A percentile compares a stretch with the other conserved stretches of the same genome.
These are phyloP conservation scores for Aptenodytes patagonicus DNA, from an alignment of 2,113 vertebrate species.

Conservation along the genomic window DNA sequence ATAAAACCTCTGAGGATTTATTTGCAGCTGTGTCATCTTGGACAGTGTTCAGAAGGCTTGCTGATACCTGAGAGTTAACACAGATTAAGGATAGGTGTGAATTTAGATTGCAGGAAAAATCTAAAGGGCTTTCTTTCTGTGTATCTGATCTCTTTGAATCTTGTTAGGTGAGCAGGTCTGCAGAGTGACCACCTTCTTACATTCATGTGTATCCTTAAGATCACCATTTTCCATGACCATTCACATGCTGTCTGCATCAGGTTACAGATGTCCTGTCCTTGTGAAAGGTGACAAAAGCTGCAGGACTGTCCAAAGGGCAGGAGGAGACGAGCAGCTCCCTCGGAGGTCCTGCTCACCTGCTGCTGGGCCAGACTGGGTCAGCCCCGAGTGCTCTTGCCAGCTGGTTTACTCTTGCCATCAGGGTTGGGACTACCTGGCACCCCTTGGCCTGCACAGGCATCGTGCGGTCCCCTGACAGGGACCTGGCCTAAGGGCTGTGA, in stretches of 20 bases:
- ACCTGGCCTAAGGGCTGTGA: not conserved
- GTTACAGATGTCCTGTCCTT: not conserved
- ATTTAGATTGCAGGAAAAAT: not conserved
- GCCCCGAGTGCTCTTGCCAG: not conserved
- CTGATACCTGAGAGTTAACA: not conserved
- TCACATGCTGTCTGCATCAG: not conserved
- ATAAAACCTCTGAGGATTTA: not conserved
- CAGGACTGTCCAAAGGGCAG: fast-evolving
- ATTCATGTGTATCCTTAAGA: not conserved
- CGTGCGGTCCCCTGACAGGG: not conserved
- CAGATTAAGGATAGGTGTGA: not conserved
- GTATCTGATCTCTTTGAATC: not conserved
- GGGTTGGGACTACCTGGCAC: not conserved
- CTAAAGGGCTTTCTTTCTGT: not conserved
- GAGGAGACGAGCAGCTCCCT: not conserved
- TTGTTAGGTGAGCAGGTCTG: not conserved
- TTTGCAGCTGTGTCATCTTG: not conserved
- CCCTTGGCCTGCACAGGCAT: not conserved
- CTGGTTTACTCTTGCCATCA: not conserved
- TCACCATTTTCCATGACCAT: not conserved
- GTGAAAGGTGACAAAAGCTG: not conserved
- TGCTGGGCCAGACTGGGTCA: not conserved
- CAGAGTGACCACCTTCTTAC: not conserved
- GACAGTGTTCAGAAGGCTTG: not conserved
- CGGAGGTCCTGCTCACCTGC: not conserved